Percentiles rank a stretch among this genome's conserved stretches.
Evolutionary conservation across 2,888 invertebrate species (phyloP).

Genomic region (Melanotus villosus): DNA sequence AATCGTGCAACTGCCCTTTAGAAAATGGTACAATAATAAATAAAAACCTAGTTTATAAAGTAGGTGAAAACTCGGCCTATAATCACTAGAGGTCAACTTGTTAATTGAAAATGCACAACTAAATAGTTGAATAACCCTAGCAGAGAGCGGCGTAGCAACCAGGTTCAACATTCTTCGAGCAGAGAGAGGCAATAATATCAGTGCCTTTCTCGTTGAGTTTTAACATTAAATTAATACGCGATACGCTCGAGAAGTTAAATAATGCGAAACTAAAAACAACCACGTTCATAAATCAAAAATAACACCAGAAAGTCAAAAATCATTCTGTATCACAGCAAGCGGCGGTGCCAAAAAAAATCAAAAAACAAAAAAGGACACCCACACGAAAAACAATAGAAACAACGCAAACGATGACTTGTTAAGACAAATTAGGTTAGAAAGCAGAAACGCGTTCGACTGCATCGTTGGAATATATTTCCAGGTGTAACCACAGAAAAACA

Average conservation of each 20-base stretch:
- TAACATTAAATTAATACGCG: conserved; percentile 20
- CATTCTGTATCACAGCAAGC: background rate
- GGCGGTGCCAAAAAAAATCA: background rate
- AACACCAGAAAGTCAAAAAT: background rate
- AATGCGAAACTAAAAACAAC: background rate
- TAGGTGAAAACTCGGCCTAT: conserved; percentile 28
- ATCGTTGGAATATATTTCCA: background rate
- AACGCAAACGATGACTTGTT: background rate
- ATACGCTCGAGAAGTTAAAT: conserved; percentile 2
- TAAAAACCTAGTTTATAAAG: background rate
- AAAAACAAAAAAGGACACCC: no score
- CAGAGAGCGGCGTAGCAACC: conserved; percentile 34
- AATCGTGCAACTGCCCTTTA: conserved; percentile 6
- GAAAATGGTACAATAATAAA: no score
- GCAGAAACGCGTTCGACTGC: conserved; percentile 2
- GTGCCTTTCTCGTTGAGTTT: conserved; percentile 38
- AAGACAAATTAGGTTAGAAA: conserved; percentile 2
- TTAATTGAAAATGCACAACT: conserved; percentile 26
- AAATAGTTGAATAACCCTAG: conserved; percentile 36
- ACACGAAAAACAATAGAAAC: background rate
- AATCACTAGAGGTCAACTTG: conserved; percentile 20
- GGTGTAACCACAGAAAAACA: background rate
- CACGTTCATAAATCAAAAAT: background rate
- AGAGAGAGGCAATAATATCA: conserved; percentile 33
- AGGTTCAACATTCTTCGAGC: conserved; percentile 41